Conservation (phyloP, 35 echinoderm and acorn worm species). For the Apostichopus japonicus region DNA sequence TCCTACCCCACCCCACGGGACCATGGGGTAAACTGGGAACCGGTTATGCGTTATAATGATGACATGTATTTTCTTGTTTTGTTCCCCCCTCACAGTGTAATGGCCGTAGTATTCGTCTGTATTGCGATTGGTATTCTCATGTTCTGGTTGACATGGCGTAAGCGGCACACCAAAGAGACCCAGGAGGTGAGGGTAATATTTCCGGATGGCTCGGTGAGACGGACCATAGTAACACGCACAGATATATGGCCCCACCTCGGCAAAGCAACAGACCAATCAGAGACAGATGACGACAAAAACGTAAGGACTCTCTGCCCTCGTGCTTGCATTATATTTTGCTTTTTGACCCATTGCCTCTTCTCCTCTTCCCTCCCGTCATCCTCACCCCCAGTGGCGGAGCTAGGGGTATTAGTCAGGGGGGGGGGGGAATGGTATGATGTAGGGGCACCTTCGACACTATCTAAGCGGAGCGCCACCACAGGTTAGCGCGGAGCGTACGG, state of each 20-base stretch:
- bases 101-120: background rate
- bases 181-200: constrained; percentile 41
- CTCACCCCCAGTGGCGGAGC: too few relatives aligned
- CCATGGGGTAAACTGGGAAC: too few relatives aligned
- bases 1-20: too few relatives aligned
- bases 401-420: too few relatives aligned
- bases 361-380: background rate
- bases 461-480: too few relatives aligned
- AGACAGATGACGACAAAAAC: constrained; percentile 18
- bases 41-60: too few relatives aligned
- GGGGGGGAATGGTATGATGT: too few relatives aligned
- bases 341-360: background rate
- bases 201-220: constrained; percentile 37
- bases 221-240: constrained; percentile 42
- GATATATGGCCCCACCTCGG: constrained; percentile 49
- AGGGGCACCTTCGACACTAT: too few relatives aligned
- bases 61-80: too few relatives aligned
- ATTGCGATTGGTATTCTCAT: constrained; percentile 14
- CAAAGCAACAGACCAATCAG: background rate
- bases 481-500: too few relatives aligned
- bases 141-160: constrained; percentile 42
- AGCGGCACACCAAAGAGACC: constrained; percentile 40
- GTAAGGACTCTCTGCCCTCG: background rate
- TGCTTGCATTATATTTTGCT: background rate
- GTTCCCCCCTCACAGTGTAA: background rate